phyloP scores from a whole-genome alignment of 1,140 invertebrate genomes.

The Bombus huntii region DNA sequence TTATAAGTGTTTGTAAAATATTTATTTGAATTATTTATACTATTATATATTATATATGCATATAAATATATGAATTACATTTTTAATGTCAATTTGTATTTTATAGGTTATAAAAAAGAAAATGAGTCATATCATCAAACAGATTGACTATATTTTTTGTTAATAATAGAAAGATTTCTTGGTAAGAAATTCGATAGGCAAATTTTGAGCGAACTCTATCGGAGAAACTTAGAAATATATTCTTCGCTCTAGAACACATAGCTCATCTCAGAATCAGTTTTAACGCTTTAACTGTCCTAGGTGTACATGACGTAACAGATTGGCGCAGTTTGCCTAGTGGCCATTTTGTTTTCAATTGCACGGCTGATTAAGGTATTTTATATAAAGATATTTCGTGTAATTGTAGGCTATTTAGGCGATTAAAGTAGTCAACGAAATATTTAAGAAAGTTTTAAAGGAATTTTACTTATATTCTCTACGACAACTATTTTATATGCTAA shows the following conservation, averaged over 20 bases:
- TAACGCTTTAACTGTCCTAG: background rate
- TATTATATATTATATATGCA: background rate
- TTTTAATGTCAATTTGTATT: background rate
- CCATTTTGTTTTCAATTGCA: constrained; percentile 80
- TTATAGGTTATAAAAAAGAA: background rate
- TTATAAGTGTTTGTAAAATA: background rate
- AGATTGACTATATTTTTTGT: background rate
- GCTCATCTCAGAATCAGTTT: constrained; percentile 3
- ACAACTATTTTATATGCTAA: constrained; percentile 45
- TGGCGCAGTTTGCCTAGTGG: constrained; percentile 71
- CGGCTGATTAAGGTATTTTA: constrained; percentile 79
- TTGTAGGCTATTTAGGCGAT: constrained; percentile 61
- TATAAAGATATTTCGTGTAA: constrained; percentile 71
- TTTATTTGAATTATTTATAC: background rate
- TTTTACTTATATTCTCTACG: constrained; percentile 37
- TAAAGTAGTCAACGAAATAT: constrained; percentile 45
- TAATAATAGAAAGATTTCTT: background rate
- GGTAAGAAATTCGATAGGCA: background rate
- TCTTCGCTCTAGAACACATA: background rate
- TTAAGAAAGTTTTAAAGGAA: constrained; percentile 40
- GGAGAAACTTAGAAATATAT: background rate
- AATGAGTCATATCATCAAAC: background rate
- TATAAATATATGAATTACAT: background rate
- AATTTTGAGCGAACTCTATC: constrained; percentile 16
- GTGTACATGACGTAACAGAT: constrained; percentile 74